Evolutionary conservation across 35 echinoderm and acorn worm genomes (phyloP).

Genomic region (Heliocidaris erythrogramma): DNA sequence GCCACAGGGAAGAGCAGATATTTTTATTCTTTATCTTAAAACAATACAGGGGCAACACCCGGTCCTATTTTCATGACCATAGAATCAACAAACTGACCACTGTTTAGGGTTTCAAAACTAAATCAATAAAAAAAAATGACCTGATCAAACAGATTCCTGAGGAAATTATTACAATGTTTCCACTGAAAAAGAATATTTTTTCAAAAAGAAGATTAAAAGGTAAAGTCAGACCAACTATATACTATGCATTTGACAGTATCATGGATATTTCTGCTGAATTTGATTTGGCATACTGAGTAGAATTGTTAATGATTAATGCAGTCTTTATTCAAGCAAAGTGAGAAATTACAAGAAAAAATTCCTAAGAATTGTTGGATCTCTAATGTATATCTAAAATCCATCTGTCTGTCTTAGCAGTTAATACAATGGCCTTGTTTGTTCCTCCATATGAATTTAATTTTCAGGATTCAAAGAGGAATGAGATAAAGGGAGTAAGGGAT

Average conservation of each 20-base stretch:
- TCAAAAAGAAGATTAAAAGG: too few relatives aligned
- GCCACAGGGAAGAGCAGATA: not conserved
- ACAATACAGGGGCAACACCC: not conserved
- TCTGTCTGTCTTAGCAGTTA: not conserved
- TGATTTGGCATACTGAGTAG: too few relatives aligned
- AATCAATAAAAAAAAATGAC: not conserved
- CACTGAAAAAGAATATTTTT: not conserved
- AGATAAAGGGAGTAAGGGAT: not conserved
- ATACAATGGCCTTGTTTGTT: not conserved
- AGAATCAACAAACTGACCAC: not conserved
- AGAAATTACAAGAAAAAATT: too few relatives aligned
- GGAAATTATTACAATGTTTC: not conserved
- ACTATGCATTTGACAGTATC: too few relatives aligned
- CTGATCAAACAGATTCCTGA: not conserved
- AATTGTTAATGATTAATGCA: too few relatives aligned
- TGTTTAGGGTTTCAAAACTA: not conserved
- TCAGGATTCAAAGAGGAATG: not conserved
- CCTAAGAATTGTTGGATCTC: too few relatives aligned
- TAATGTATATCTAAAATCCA: not conserved
- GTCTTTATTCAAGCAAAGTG: too few relatives aligned
- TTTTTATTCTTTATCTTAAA: not conserved
- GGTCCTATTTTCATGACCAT: not conserved
- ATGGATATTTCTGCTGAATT: too few relatives aligned
- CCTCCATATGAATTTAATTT: not conserved
- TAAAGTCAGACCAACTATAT: too few relatives aligned